Percentiles rank a stretch among this genome's conserved stretches.
These are phyloP conservation scores for Nycticebus coucang DNA, from an alignment of 2,113 vertebrate genomes.

Conservation along the genomic window DNA sequence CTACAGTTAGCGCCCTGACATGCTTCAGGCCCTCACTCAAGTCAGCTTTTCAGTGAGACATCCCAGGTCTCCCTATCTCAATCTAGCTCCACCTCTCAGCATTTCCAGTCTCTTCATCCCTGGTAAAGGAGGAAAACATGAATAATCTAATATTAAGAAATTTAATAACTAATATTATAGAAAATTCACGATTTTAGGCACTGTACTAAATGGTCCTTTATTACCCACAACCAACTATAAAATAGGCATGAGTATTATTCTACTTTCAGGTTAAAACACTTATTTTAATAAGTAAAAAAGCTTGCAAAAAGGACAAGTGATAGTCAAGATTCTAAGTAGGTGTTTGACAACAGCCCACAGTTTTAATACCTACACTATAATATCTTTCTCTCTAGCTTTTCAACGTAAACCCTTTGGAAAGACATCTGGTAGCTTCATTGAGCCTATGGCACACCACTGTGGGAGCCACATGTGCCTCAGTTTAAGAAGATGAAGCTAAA, in stretches of 20 bases:
- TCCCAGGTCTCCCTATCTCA: not conserved
- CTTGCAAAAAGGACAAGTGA: not conserved
- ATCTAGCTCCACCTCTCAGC: not conserved
- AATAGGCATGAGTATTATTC: not conserved
- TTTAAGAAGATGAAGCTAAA: not conserved
- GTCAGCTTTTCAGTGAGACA: not conserved
- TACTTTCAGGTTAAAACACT: not conserved
- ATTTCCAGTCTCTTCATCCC: not conserved
- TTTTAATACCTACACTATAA: not conserved
- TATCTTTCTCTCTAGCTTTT: not conserved
- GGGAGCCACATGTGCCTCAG: not conserved
- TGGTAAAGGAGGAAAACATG: not conserved
- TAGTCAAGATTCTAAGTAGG: slow-evolving; percentile 3
- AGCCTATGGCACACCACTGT: not conserved
- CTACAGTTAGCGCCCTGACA: not conserved
- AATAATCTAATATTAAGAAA: not conserved
- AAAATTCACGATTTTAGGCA: not conserved
- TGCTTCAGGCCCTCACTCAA: not conserved
- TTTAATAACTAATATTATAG: not conserved
- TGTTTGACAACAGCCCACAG: not conserved
- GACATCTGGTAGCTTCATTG: not conserved
- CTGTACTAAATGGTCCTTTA: not conserved
- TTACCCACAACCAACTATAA: not conserved
- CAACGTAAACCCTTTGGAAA: not conserved
- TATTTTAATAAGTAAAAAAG: not conserved